These are phyloP conservation scores for Gastrophryne carolinensis DNA, from an alignment of 2,797 vertebrate species.

Conservation along the genomic window DNA sequence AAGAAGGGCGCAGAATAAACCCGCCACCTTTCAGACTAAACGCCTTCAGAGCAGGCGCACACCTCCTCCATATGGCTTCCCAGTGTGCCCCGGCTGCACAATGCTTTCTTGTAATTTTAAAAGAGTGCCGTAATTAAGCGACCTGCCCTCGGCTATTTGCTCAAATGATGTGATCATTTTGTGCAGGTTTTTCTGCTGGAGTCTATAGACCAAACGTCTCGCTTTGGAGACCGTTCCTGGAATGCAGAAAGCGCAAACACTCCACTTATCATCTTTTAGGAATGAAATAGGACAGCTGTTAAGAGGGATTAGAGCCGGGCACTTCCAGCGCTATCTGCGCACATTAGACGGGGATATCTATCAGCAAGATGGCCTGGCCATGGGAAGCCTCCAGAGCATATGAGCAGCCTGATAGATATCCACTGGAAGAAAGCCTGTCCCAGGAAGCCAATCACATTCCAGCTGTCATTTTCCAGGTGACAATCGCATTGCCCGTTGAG, in stretches of 20 bases:
- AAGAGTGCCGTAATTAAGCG: slow-evolving; percentile 37
- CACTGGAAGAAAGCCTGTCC: neutral
- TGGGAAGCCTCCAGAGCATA: neutral
- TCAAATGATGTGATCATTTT: slow-evolving; percentile 10
- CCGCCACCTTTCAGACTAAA: slow-evolving; percentile 13
- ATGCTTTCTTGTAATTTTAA: slow-evolving; percentile 41
- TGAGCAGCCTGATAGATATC: neutral
- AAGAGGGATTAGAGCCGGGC: slow-evolving; percentile 46
- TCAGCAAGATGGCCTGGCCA: slow-evolving; percentile 22
- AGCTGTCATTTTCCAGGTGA: neutral
- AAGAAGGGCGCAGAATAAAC: slow-evolving; percentile 19
- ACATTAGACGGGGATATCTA: slow-evolving; percentile 47
- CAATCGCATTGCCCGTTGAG: neutral
- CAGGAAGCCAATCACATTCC: neutral
- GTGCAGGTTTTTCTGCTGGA: slow-evolving; percentile 27
- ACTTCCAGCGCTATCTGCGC: slow-evolving; percentile 31
- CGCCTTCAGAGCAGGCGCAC: slow-evolving; percentile 13
- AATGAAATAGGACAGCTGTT: slow-evolving; percentile 48
- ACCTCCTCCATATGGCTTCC: slow-evolving; percentile 37
- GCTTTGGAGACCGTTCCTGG: slow-evolving; percentile 47
- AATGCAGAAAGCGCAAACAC: slow-evolving; percentile 49
- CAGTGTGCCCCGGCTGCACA: neutral
- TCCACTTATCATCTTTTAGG: slow-evolving; percentile 47
- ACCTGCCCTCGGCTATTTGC: slow-evolving; percentile 10
- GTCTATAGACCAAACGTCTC: slow-evolving; percentile 41